phyloP scores from a whole-genome alignment of 2,113 vertebrate species.

The Phrynosoma blainvillii region DNA sequence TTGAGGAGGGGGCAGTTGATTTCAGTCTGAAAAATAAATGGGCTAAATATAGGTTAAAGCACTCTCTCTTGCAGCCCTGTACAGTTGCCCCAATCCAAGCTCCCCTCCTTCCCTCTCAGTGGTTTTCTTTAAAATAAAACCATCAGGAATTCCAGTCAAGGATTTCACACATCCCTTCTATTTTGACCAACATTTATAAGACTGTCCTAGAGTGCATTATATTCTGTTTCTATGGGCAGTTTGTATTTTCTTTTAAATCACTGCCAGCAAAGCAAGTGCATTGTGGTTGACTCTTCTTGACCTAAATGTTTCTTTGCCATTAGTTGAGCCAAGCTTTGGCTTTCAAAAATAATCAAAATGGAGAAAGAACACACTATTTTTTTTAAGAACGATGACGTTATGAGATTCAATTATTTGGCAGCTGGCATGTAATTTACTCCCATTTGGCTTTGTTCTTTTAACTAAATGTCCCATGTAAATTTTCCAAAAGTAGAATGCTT shows the following conservation, averaged over 20 bases:
- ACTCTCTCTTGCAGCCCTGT: background rate
- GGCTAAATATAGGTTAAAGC: too few relatives aligned
- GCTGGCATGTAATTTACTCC: background rate
- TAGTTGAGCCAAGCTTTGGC: constrained; percentile 6
- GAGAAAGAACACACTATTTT: background rate
- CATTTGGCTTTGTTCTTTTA: background rate
- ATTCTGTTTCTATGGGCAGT: background rate
- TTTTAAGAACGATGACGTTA: background rate
- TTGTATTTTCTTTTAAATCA: background rate
- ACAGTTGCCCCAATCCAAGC: background rate
- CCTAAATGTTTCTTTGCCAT: background rate
- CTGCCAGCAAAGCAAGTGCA: constrained; percentile 1
- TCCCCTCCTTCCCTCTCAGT: background rate
- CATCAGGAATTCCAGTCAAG: background rate
- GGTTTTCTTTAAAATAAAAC: background rate
- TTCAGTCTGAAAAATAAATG: too few relatives aligned
- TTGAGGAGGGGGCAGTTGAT: too few relatives aligned
- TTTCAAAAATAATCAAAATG: background rate
- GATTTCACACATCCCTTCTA: background rate
- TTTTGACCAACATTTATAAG: background rate
- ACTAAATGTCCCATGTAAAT: background rate
- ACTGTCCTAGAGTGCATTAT: background rate
- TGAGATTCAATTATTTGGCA: background rate
- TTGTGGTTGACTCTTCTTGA: background rate
- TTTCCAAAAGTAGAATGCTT: background rate